These are phyloP conservation scores for Leptonema lineaticorne DNA, from an alignment of 1,140 invertebrate species.

Conservation along the genomic window DNA sequence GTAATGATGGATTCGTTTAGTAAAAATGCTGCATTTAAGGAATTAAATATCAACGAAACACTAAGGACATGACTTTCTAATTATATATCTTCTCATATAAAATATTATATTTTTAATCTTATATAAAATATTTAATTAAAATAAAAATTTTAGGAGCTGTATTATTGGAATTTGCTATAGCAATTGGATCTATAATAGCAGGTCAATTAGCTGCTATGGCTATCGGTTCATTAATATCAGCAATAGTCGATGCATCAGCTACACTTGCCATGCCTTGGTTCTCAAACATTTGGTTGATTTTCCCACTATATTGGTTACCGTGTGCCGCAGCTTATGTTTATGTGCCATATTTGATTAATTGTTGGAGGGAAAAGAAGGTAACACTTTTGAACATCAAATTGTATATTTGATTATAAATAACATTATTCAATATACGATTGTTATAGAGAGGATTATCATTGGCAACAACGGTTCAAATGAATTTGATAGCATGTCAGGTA, in stretches of 20 bases:
- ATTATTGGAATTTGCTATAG: slow-evolving; percentile 28
- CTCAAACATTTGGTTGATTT: slow-evolving; percentile 36
- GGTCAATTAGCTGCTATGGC: slow-evolving; percentile 25
- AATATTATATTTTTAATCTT: no score
- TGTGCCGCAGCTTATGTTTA: slow-evolving; percentile 9
- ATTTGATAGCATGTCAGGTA: slow-evolving; percentile 31
- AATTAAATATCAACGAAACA: no score
- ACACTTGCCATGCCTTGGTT: slow-evolving; percentile 37
- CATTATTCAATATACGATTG: no score
- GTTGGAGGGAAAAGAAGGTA: slow-evolving; percentile 30
- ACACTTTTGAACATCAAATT: neutral
- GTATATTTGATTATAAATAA: neutral
- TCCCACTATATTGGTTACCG: slow-evolving; percentile 38
- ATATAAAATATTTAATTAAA: no score
- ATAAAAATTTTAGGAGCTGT: slow-evolving; percentile 7
- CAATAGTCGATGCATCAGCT: slow-evolving; percentile 26
- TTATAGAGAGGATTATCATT: slow-evolving; percentile 30
- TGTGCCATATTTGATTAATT: slow-evolving; percentile 10
- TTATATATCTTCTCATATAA: no score
- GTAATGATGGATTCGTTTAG: no score
- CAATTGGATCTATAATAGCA: slow-evolving; percentile 7
- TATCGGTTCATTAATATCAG: slow-evolving; percentile 16
- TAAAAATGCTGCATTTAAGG: no score
- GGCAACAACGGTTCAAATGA: slow-evolving; percentile 29
- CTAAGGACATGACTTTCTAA: no score